Percentiles rank a stretch among this genome's conserved stretches.
phyloP scores from a whole-genome alignment of 2,113 vertebrate species.

The Noctilio leporinus region DNA sequence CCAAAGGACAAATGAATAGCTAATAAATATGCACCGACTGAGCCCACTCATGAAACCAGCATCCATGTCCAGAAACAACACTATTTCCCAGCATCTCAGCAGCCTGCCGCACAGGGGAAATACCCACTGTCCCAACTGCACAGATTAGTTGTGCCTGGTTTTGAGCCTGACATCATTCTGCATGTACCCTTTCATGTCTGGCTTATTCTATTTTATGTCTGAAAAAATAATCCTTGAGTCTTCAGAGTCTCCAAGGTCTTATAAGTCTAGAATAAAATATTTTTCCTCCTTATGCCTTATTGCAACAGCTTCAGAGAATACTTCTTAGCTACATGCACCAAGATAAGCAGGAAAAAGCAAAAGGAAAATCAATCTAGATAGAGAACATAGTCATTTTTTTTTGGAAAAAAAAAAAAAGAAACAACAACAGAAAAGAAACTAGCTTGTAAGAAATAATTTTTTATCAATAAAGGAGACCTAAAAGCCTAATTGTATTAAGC shows the following conservation, averaged over 20 bases:
- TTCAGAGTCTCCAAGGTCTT: neutral
- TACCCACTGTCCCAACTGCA: neutral
- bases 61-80: neutral
- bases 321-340: neutral
- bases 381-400: neutral
- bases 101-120: neutral
- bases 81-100: too few species aligned
- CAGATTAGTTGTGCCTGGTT: neutral
- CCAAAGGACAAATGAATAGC: neutral
- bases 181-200: neutral
- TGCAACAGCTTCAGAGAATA: neutral
- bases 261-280: neutral
- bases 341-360: neutral
- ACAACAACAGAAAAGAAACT: too few species aligned
- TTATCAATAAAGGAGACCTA: neutral
- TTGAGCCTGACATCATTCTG: neutral
- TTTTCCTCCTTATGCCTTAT: neutral
- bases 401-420: too few species aligned
- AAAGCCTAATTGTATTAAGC: neutral
- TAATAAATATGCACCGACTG: neutral
- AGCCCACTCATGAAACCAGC: neutral
- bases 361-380: neutral
- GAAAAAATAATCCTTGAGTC: neutral
- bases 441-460: neutral
- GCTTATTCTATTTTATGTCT: neutral